These are phyloP conservation scores for Agriopis aurantiaria DNA, from an alignment of 2,888 invertebrate species.

Conservation along the genomic window DNA sequence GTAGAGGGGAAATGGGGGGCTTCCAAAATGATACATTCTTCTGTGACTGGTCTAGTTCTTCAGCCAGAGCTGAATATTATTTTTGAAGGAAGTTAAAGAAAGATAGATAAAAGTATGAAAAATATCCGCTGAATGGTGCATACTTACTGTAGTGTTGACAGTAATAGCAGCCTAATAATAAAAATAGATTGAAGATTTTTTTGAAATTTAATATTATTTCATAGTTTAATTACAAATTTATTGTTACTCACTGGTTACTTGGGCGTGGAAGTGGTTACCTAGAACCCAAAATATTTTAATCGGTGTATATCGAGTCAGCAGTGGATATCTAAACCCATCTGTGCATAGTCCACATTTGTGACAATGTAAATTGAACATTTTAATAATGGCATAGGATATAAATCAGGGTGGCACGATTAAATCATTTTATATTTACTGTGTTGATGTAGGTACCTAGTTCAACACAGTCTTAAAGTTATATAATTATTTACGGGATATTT, in stretches of 20 bases:
- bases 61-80: not conserved
- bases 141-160: slow-evolving; percentile 13
- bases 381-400: too few species aligned
- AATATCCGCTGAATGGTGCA: slow-evolving; percentile 29
- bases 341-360: too few species aligned
- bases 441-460: too few species aligned
- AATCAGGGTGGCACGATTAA: too few species aligned
- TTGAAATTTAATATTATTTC: not conserved
- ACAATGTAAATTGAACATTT: too few species aligned
- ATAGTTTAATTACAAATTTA: not conserved
- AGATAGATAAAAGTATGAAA: not conserved
- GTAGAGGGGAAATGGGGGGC: slow-evolving; percentile 6
- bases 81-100: not conserved
- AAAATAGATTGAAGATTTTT: slow-evolving; percentile 9
- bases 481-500: too few species aligned
- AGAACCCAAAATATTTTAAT: too few species aligned
- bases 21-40: slow-evolving; percentile 4
- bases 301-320: too few species aligned
- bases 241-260: not conserved
- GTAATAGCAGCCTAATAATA: slow-evolving; percentile 19
- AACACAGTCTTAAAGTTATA: too few species aligned
- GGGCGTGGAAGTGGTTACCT: not conserved
- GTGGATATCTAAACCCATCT: too few species aligned
- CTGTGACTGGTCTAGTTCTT: not conserved
- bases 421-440: too few species aligned